Evolutionary conservation across 2,888 invertebrate genomes (phyloP), one percentile per base, ranked within the genome.

Genomic region (Trissolcus japonicus): DNA sequence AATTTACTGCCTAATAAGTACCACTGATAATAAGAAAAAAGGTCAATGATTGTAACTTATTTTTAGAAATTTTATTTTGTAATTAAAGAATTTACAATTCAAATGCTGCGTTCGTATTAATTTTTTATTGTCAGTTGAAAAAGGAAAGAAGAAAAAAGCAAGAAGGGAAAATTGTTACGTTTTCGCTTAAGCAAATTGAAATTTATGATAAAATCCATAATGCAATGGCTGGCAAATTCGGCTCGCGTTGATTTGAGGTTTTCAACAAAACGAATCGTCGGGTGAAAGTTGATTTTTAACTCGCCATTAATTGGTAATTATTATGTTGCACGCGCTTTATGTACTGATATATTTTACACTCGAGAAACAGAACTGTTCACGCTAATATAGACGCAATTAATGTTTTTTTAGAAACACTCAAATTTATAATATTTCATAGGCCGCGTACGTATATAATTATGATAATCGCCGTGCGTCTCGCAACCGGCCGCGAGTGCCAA

Each of bases 221-320:
- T 2, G 35, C 35, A 35, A 35, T 9, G 35, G 11, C 35, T 11
- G 9, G 35, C 35, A 11, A 35, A 35, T 35, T 35, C 11, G 35
- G 35, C 9, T 35, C 11, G 35, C 35, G 35, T 9, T 35, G 46
- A 46, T 46, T 43, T 46, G 59, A 19, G 41, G 11, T 50, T 55
- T 56, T 50, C 25, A 50, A 13, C 56, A 35, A 17, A 35, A 35
- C n/a, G 57, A 62, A 46, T 71, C 53, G 48, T 6, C n/a, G 48
- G n/a, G 72, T 54, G 72, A 72, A 72, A 72, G 72, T 63, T 13
- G 25, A 21, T 54, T 43, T 25, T 35, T 11, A 35, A 41, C 54
- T 53, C 25, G 0, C 51, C 21, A 74, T 74, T 67, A 74, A 74
- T 67, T 61, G 60, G 40, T 67, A 67, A 74, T 74, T 61, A 74